Evolutionary conservation across 2,113 vertebrate genomes (phyloP), one percentile per base, ranked within the genome.

Genomic region (Otis tarda): DNA sequence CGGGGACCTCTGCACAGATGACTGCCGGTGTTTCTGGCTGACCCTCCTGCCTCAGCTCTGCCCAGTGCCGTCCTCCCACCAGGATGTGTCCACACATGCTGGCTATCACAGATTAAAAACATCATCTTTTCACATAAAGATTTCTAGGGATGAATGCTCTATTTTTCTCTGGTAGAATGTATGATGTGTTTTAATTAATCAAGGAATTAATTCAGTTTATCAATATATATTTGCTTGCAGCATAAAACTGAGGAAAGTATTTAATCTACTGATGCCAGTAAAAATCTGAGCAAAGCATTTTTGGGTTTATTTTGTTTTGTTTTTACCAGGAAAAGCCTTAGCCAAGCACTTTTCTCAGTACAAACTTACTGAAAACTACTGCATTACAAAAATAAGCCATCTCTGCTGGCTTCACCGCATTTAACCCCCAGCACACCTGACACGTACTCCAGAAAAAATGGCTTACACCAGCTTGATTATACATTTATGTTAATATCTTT

Each of bases 261-360:
- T 96, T 97, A 24, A 76, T 94, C 81, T 94, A 60, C 21, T 73
- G 84, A 53, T 73, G 74, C 77, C 84, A 79, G 93, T 35, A 92
- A 95, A 95, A 97, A 82, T 89, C 91, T 87, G 77, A 95, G 81
- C 89, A 41, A 90, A 97, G 96, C 96, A 95, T 56, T 95, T 96
- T 89, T 76, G 11, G 43, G 12, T 41, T 41, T 13, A 12, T 41
- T 67, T 69, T 8, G 50, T 41, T 76, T 80, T 97, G 53, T 69
- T 95, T 95, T 89, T 68, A 75, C 56, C 57, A 57, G 35, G 50
- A 69, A 97, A 97, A 95, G 39, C 74, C 95, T 94, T 93, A 94
- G 87, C 69, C 92, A 96, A 96, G 96, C 95, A 94, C n/a, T 93
- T 96, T 96, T 82, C 69, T 65, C 57, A 28, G 90, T 39, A 55